phyloP scores from a whole-genome alignment of 2,888 invertebrate species.

The Sarcophaga variegata region DNA sequence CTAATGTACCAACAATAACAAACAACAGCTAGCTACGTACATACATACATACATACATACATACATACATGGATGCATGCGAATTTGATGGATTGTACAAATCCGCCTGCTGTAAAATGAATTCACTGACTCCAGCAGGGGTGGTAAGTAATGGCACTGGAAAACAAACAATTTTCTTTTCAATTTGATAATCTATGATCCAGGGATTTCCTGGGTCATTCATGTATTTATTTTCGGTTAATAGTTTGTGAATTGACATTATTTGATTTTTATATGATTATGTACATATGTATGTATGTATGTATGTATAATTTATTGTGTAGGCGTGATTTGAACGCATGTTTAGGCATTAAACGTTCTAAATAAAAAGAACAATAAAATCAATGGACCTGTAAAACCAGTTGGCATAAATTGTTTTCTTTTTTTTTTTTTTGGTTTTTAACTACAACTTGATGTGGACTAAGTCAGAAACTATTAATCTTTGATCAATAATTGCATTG shows the following conservation, averaged over 20 bases:
- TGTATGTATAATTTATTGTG: slow-evolving; percentile 20
- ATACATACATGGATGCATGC: not conserved
- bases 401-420: no score
- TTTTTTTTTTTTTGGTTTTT: no score
- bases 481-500: no score
- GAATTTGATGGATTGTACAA: slow-evolving; percentile 18
- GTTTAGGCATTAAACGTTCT: not conserved
- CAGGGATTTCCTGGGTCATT: slow-evolving; percentile 60
- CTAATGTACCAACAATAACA: not conserved
- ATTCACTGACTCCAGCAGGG: slow-evolving; percentile 50
- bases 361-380: not conserved
- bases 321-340: slow-evolving; percentile 25
- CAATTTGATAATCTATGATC: slow-evolving; percentile 52
- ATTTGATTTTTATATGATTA: slow-evolving; percentile 73
- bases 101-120: slow-evolving; percentile 19
- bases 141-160: slow-evolving; percentile 38
- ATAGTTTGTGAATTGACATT: slow-evolving; percentile 76
- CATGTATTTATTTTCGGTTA: slow-evolving; percentile 71
- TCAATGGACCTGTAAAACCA: no score
- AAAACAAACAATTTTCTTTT: slow-evolving; percentile 53
- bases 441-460: not conserved
- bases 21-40: no score
- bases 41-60: not conserved
- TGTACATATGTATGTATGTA: slow-evolving; percentile 33
- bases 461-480: slow-evolving; percentile 5